Base-by-base conservation (phyloP, 2,888 invertebrate genomes). In the Campaea margaritaria region DNA sequence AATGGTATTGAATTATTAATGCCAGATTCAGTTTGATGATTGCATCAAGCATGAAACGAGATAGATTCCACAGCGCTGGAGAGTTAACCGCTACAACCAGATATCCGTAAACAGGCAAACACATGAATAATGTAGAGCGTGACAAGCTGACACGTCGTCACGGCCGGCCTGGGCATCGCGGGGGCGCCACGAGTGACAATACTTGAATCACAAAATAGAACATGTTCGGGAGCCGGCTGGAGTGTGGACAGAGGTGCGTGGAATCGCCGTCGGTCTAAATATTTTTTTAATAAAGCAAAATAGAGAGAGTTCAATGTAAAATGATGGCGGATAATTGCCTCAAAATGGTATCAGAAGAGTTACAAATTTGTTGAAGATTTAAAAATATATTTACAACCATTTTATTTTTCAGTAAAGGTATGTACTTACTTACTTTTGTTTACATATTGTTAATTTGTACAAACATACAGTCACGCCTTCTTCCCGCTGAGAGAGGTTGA, bases 171-270 rank as follows among this genome's bases (percentile, higher is more conserved):
- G 39, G 63, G 41, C 55, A 44, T 31, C 62, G 38, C 59, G 52
- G 56, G 39, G 58, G 55, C 58, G 69, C 64, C 61, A 50, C 55
- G 64, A 54, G 60, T 61, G 68, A 58, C 67, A 67, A 65, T 66
- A 71, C 75, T 72, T 66, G 70, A 73, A 78, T 75, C 63, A 74
- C 74, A 72, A 75, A 73, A 68, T 66, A 66, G 55, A 52, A 62
- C 60, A 52, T 57, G 65, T 62, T 55, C 53, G 52, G 63, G 62
- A 70, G 71, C 66, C 48, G 65, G 65, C 65, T 62, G 36, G 4
- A 4, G 44, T 34, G 51, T 61, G 47, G 57, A 69, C 48, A 41
- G 34, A 46, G 52, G 38, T 4, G 12, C 11, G 21, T 58, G 45
- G 68, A 65, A 64, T 16, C 12, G 57, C 3, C 13, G 39, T 7